These are phyloP conservation scores for Drosophila nigritarsus DNA, from an alignment of 2,888 invertebrate species.

Conservation along the genomic window DNA sequence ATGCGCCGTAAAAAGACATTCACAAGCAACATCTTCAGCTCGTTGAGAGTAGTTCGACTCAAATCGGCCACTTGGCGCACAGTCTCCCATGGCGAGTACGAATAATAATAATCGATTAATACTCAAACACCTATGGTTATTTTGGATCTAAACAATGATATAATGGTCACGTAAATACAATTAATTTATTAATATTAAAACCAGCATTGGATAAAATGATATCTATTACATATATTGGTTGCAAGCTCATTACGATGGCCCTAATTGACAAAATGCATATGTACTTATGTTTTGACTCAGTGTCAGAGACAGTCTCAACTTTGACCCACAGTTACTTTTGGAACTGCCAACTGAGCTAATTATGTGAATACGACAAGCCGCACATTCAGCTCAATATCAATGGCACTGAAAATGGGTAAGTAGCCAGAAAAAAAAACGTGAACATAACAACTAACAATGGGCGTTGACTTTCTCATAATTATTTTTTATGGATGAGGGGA, in stretches of 20 bases:
- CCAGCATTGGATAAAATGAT: not conserved
- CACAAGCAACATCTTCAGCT: not conserved
- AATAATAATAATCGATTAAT: not conserved
- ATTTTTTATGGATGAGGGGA: constrained; percentile 35
- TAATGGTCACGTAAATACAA: not conserved
- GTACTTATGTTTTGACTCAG: constrained; percentile 1
- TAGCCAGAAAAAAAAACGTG: constrained; percentile 37
- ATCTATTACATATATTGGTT: not conserved
- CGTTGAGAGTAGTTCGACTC: not conserved
- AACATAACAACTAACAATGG: constrained; percentile 60
- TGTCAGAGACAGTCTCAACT: constrained; percentile 20
- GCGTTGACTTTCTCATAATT: constrained; percentile 73
- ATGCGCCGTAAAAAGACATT: not conserved
- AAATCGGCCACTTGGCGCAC: not conserved
- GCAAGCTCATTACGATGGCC: not conserved
- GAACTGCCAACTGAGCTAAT: constrained; percentile 53
- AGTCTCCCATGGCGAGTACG: not conserved
- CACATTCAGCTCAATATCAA: constrained; percentile 31
- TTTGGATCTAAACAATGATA: not conserved
- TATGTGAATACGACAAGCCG: constrained; percentile 62
- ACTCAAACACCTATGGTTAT: not conserved
- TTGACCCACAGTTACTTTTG: constrained; percentile 30
- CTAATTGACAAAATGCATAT: constrained; percentile 1
- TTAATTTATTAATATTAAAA: not conserved
- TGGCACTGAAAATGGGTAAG: constrained; percentile 45